Evolutionary conservation across 2,113 vertebrate species (phyloP).

Genomic region (Lonchura striata): DNA sequence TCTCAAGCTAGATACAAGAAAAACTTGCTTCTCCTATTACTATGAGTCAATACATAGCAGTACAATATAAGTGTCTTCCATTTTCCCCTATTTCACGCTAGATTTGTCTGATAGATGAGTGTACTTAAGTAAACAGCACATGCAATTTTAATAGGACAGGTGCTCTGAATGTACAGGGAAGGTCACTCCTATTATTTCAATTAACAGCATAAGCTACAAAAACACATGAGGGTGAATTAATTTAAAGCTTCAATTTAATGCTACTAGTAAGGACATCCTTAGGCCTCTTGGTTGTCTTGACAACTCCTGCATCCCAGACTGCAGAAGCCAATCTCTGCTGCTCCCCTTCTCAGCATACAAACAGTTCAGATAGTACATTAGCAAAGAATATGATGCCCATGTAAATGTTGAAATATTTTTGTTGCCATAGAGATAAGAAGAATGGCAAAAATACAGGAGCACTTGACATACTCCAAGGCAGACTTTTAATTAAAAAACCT

Average conservation of each 20-base stretch:
- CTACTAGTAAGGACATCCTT: slow-evolving; percentile 74
- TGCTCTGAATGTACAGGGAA: slow-evolving; percentile 72
- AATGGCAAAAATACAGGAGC: slow-evolving; percentile 77
- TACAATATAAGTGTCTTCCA: slow-evolving; percentile 66
- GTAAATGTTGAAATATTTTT: slow-evolving; percentile 81
- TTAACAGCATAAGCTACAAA: slow-evolving; percentile 79
- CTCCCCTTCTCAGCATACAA: slow-evolving; percentile 70
- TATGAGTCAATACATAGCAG: slow-evolving; percentile 53
- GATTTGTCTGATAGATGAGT: slow-evolving; percentile 76
- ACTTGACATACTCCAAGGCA: slow-evolving; percentile 81
- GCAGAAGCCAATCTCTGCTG: slow-evolving; percentile 68
- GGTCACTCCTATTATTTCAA: slow-evolving; percentile 81
- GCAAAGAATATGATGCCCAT: slow-evolving; percentile 77
- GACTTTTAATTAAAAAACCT: slow-evolving; percentile 81
- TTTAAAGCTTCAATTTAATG: slow-evolving; percentile 79
- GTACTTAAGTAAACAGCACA: slow-evolving; percentile 75
- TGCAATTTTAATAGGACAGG: slow-evolving; percentile 77
- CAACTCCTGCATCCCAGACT: slow-evolving; percentile 76
- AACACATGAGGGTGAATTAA: slow-evolving; percentile 78
- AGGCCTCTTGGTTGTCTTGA: slow-evolving; percentile 82
- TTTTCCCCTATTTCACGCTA: slow-evolving; percentile 74
- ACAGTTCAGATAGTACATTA: slow-evolving; percentile 76
- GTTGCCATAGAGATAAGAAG: slow-evolving; percentile 84
- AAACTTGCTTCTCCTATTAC: slow-evolving; percentile 54
- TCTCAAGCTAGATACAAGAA: slow-evolving; percentile 55